A percentile compares a stretch with the other conserved stretches of the same genome.
phyloP scores from a whole-genome alignment of 2,797 vertebrate genomes.

The Silurus aristotelis region DNA sequence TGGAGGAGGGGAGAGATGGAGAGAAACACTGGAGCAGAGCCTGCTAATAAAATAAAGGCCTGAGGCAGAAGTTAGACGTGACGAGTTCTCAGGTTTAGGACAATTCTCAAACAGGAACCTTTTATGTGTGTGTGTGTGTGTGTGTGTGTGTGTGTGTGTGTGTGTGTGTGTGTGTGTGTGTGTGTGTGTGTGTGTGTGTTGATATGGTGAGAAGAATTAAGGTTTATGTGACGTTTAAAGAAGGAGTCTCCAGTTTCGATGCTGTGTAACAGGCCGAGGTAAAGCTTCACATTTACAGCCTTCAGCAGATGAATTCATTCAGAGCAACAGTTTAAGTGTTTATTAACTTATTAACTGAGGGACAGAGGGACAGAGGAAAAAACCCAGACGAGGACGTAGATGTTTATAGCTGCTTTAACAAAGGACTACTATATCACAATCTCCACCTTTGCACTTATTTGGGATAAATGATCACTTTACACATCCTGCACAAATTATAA shows the following conservation, averaged over 20 bases:
- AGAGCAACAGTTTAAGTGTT: no score
- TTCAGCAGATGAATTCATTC: no score
- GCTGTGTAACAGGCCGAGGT: background rate
- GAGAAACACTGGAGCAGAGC: background rate
- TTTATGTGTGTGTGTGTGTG: background rate
- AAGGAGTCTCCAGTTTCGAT: conserved; percentile 6
- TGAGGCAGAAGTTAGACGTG: conserved; percentile 21
- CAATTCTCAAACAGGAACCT: conserved; percentile 9
- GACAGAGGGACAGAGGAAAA: no score
- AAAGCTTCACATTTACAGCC: background rate
- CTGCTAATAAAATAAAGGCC: conserved; percentile 18
- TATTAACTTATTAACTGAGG: no score
- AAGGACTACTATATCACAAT: no score
- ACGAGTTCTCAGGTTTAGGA: background rate
- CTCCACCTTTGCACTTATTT: no score
- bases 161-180: no score
- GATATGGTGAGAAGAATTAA: background rate
- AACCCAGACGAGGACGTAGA: no score
- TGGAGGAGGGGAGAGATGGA: background rate
- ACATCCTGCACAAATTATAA: no score
- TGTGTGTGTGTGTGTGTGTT: background rate
- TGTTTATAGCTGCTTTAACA: no score
- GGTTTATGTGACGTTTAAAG: background rate
- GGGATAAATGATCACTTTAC: no score
- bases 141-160: no score